phyloP scores from a whole-genome alignment of 2,113 vertebrate species.

The Colaptes auratus region DNA sequence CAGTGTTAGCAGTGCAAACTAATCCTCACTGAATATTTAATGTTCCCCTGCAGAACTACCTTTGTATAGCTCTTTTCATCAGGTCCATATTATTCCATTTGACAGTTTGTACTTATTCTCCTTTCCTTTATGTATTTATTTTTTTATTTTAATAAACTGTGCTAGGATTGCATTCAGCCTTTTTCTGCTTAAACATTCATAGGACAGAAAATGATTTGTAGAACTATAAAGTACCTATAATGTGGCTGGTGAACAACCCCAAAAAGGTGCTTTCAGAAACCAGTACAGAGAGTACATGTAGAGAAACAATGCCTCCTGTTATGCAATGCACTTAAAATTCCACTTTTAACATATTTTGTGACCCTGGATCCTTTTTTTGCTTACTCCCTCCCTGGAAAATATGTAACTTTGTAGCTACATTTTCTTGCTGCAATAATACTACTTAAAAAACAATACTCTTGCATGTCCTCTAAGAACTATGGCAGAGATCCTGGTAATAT shows the following conservation, averaged over 20 bases:
- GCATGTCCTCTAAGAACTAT: background rate
- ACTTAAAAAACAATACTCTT: background rate
- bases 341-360: background rate
- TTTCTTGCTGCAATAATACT: background rate
- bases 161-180: background rate
- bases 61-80: background rate
- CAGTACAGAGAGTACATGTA: background rate
- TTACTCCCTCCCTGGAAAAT: background rate
- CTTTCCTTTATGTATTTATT: background rate
- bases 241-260: background rate
- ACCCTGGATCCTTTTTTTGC: background rate
- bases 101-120: background rate
- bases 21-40: background rate
- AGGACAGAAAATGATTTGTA: background rate
- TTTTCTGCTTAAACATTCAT: slow-evolving; percentile 24
- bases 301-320: background rate
- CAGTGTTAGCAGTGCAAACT: background rate
- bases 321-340: background rate
- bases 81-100: background rate
- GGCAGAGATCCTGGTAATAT: slow-evolving; percentile 22
- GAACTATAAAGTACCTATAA: background rate
- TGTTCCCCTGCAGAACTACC: background rate
- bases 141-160: background rate
- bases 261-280: background rate
- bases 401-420: background rate